Conservation (phyloP, 2,113 vertebrate genomes). For the Macquaria ambigua region DNA sequence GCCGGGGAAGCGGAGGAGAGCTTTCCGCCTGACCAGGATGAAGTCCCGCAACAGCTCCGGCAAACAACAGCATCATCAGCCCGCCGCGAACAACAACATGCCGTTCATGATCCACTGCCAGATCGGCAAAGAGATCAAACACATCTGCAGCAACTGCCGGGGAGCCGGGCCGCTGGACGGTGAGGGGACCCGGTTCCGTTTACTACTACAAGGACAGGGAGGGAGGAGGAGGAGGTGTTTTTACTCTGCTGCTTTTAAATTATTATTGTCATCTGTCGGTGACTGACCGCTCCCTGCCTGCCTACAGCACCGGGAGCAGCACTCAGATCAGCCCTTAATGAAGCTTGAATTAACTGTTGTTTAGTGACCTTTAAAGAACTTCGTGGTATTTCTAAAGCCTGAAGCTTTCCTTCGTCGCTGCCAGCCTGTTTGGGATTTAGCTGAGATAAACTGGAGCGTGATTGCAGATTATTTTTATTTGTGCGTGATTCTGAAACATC, state of each 20-base stretch:
- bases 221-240: not conserved
- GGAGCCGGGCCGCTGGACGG: constrained; percentile 91
- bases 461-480: not conserved
- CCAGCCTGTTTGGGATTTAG: not conserved
- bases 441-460: not conserved
- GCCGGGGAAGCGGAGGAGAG: constrained; percentile 85
- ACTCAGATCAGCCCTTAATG: not conserved
- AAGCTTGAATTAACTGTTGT: accelerated
- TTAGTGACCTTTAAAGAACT: not conserved
- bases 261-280: constrained; percentile 1
- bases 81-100: constrained; percentile 86
- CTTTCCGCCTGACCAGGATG: constrained; percentile 88
- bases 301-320: not conserved
- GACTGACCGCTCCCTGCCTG: constrained; percentile 54
- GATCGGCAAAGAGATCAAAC: constrained; percentile 95
- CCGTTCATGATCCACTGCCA: constrained; percentile 94
- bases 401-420: no score
- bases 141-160: constrained; percentile 98
- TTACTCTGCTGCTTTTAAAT: not conserved
- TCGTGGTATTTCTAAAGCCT: accelerated
- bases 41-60: constrained; percentile 81
- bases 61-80: constrained; percentile 62
- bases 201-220: not conserved
- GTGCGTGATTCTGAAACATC: not conserved
- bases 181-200: constrained; percentile 82